These are phyloP conservation scores for Numida meleagris DNA, from an alignment of 2,113 vertebrate species.

Conservation along the genomic window DNA sequence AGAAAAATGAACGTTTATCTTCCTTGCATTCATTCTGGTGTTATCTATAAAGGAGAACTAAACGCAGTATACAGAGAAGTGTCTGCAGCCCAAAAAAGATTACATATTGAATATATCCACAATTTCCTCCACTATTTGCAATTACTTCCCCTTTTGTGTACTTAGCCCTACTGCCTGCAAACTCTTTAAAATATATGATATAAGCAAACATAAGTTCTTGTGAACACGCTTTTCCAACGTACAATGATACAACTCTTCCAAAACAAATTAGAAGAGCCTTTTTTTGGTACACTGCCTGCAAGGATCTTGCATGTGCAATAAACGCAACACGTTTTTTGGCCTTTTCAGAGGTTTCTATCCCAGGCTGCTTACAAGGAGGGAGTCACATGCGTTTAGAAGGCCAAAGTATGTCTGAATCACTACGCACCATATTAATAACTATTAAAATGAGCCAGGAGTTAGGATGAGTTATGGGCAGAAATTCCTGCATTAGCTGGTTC, in stretches of 20 bases:
- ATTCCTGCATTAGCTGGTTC: not conserved
- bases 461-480: not conserved
- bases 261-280: not conserved
- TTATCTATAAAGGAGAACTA: not conserved
- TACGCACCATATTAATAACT: not conserved
- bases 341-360: not conserved
- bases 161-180: not conserved
- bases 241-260: not conserved
- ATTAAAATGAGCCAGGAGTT: not conserved
- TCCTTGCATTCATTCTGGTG: not conserved
- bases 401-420: not conserved
- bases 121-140: not conserved
- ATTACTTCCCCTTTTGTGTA: not conserved
- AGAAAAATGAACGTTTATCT: not conserved
- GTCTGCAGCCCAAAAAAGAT: not conserved
- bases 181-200: not conserved
- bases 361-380: not conserved
- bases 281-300: not conserved
- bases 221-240: not conserved
- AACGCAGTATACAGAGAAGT: not conserved
- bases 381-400: not conserved
- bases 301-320: not conserved
- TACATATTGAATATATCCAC: not conserved
- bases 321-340: not conserved
- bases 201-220: not conserved